Evolutionary conservation across 2,797 vertebrate genomes (phyloP).

Genomic region (Morus bassanus): DNA sequence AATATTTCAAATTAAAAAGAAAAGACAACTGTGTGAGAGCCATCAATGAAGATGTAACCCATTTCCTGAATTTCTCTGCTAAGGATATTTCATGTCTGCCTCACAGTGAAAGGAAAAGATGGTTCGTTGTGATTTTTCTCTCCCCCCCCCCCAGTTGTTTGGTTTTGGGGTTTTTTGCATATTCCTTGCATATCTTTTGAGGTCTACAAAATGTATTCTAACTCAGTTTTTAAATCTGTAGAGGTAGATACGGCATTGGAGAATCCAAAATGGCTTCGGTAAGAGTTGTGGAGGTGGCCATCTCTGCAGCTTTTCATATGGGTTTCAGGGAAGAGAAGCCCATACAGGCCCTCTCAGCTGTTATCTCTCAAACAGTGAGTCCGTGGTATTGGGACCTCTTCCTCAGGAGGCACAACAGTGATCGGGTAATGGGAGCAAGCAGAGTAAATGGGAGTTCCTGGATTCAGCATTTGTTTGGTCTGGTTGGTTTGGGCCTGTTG

Average conservation of each 20-base stretch:
- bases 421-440: not conserved
- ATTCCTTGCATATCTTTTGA: not conserved
- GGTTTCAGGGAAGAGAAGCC: not conserved
- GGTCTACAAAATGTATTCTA: not conserved
- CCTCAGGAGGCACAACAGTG: not conserved
- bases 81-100: not conserved
- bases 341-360: not conserved
- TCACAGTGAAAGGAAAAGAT: not conserved
- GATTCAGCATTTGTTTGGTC: not conserved
- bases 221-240: not conserved
- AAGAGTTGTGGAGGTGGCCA: not conserved
- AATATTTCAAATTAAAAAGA: not conserved
- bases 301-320: not conserved
- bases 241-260: not conserved
- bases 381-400: not conserved
- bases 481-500: not conserved
- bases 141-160: fast-evolving
- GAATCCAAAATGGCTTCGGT: not conserved
- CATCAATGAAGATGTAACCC: not conserved
- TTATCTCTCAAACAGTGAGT: not conserved
- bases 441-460: not conserved
- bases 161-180: not conserved
- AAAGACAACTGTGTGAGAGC: not conserved
- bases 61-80: not conserved
- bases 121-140: not conserved